phyloP scores from a whole-genome alignment of 2,888 invertebrate species.

The Syrphus vitripennis region DNA sequence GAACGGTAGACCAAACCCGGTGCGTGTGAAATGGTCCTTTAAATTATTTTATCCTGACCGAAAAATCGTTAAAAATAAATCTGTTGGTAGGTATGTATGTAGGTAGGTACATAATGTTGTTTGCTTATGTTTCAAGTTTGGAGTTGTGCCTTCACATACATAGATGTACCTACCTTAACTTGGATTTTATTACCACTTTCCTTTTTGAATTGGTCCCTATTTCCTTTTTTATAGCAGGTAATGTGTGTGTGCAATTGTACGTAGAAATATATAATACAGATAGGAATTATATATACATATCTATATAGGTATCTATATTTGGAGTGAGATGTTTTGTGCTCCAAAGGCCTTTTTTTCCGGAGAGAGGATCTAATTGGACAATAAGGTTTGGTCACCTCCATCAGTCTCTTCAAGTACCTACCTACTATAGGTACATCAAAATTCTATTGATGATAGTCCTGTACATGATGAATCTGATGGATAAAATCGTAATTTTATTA shows the following conservation, averaged over 20 bases:
- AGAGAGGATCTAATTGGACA: neutral
- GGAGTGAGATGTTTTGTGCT: neutral
- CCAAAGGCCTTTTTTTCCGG: neutral
- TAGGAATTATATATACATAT: no score
- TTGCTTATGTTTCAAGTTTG: no score
- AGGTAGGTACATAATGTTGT: no score
- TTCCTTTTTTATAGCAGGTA: no score
- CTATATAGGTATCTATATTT: no score
- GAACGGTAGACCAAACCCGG: neutral
- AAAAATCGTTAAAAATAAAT: no score
- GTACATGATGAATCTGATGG: neutral
- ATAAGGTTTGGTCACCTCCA: neutral
- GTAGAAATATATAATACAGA: no score
- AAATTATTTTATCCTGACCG: neutral
- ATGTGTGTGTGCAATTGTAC: no score
- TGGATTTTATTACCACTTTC: neutral
- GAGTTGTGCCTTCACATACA: no score
- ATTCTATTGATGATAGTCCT: neutral
- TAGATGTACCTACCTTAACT: neutral
- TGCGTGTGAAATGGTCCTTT: neutral
- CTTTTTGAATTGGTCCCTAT: neutral
- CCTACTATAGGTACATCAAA: neutral
- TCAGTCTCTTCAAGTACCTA: no score
- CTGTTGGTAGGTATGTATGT: no score
- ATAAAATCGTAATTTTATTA: neutral